Percentiles rank a stretch among this genome's conserved stretches.
These are phyloP conservation scores for Halcyon chelicuti DNA, from an alignment of 2,797 vertebrate genomes.

Conservation along the genomic window DNA sequence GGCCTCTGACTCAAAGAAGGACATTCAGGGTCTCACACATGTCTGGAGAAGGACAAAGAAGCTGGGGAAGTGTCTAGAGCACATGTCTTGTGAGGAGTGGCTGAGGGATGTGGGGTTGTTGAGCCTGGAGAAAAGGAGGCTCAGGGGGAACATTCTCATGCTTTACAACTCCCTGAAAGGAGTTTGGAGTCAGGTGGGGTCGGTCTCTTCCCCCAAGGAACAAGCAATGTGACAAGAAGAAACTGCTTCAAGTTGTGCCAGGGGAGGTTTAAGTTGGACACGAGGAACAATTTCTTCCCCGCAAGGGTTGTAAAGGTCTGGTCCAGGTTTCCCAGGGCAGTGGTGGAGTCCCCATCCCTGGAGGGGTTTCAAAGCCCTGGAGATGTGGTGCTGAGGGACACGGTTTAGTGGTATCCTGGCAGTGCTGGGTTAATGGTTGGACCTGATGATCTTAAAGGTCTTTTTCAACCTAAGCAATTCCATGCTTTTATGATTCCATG, in stretches of 20 bases:
- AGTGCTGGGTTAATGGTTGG: background rate
- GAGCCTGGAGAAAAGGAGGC: background rate
- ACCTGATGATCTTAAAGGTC: background rate
- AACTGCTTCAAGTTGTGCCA: too few relatives aligned
- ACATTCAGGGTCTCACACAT: background rate
- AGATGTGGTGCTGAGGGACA: background rate
- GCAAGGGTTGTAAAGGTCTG: background rate
- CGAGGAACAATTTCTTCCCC: background rate
- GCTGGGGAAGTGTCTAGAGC: background rate
- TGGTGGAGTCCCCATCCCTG: background rate
- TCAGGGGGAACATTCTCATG: background rate
- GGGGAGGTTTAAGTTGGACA: too few relatives aligned
- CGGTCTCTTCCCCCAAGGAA: too few relatives aligned
- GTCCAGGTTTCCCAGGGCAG: background rate
- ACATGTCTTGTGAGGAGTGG: background rate
- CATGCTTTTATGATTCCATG: background rate
- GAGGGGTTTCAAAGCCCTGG: background rate
- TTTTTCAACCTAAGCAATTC: background rate
- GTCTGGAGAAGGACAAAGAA: background rate
- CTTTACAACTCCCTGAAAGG: background rate
- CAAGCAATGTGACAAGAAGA: too few relatives aligned
- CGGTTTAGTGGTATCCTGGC: background rate
- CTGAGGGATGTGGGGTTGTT: background rate
- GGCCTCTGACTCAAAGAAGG: background rate
- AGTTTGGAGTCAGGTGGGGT: too few relatives aligned